Evolutionary conservation across 92 coral and sea anemone species (phyloP).

Genomic region (Epizoanthus ramosus): DNA sequence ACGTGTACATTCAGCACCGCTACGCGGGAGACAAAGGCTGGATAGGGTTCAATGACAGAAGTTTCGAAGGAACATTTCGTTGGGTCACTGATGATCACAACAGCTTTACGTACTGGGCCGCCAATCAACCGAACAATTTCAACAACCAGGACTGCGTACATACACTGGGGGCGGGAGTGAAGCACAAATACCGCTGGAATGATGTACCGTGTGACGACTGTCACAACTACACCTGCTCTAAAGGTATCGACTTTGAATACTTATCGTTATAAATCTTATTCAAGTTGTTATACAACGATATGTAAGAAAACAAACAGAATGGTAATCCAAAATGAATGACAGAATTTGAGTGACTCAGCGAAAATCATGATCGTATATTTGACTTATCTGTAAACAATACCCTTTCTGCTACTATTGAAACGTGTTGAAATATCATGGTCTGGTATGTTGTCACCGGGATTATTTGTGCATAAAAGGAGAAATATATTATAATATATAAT

Average conservation of each 20-base stretch:
- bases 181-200: constrained; percentile 54
- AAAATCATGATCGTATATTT: too few species aligned
- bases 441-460: too few species aligned
- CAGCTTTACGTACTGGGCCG: constrained; percentile 60
- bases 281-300: background rate
- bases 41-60: constrained; percentile 54
- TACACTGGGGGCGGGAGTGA: constrained; percentile 48
- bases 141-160: constrained; percentile 66
- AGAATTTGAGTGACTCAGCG: too few species aligned
- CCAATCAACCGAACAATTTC: constrained; percentile 52
- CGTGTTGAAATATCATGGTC: too few species aligned
- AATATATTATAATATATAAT: too few species aligned
- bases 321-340: too few species aligned
- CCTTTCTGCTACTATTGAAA: too few species aligned
- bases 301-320: too few species aligned
- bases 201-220: constrained; percentile 58
- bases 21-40: constrained; percentile 57
- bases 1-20: constrained; percentile 61
- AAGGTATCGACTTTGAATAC: constrained; percentile 23
- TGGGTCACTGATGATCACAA: constrained; percentile 46
- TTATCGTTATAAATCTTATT: background rate
- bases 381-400: too few species aligned
- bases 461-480: too few species aligned
- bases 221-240: constrained; percentile 59
- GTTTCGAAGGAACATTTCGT: constrained; percentile 46